Percentiles rank a stretch among this genome's conserved stretches.
Evolutionary conservation across 2,888 invertebrate genomes (phyloP).

Genomic region (Cyaniris semiargus): DNA sequence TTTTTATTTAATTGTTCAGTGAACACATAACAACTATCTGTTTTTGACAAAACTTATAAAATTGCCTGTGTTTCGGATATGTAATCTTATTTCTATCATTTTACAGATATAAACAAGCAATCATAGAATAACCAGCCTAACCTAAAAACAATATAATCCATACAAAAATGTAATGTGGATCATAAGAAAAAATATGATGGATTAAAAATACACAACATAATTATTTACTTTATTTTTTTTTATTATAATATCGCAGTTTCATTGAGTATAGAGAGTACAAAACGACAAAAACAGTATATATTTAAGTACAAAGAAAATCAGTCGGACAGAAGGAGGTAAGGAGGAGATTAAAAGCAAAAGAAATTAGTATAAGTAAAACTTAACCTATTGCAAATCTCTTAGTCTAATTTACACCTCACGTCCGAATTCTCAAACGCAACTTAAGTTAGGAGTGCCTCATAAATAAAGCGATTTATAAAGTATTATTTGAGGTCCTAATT

Average conservation of each 20-base stretch:
- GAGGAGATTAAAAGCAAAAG: conserved; percentile 15
- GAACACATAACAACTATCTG: too few species aligned
- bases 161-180: too few species aligned
- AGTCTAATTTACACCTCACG: conserved; percentile 16
- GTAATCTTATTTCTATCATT: too few species aligned
- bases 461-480: not conserved
- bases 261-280: conserved; percentile 49
- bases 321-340: conserved; percentile 51
- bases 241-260: conserved; percentile 46
- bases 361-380: conserved; percentile 27
- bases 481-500: not conserved
- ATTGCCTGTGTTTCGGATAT: too few species aligned
- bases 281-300: conserved; percentile 59
- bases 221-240: conserved; percentile 46
- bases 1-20: too few species aligned
- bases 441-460: not conserved
- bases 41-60: too few species aligned
- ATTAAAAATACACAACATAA: not conserved
- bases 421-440: not conserved
- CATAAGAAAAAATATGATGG: not conserved
- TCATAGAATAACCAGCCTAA: too few species aligned
- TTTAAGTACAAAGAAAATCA: conserved; percentile 69
- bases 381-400: conserved; percentile 12
- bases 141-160: too few species aligned
- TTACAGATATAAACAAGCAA: too few species aligned